Evolutionary conservation across 2,888 invertebrate genomes (phyloP).

Genomic region (Eilema sororculum): DNA sequence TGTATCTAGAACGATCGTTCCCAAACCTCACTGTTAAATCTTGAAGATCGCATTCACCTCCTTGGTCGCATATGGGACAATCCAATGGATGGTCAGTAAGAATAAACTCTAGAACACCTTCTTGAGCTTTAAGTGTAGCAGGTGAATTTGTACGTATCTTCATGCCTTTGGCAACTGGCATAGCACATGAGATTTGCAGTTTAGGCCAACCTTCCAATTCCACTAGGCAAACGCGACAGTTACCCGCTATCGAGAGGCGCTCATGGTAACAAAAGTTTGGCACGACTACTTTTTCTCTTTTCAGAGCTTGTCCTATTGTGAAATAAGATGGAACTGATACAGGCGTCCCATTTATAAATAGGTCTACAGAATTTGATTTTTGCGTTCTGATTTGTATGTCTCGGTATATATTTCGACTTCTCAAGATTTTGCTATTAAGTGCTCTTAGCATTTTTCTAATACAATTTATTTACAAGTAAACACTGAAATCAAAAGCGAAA

Average conservation of each 20-base stretch:
- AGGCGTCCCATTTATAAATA: slow-evolving; percentile 97
- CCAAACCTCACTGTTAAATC: slow-evolving; percentile 99
- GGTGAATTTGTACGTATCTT: slow-evolving; percentile 98
- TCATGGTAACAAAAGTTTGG: slow-evolving; percentile 99
- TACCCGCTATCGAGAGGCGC: slow-evolving; percentile 98
- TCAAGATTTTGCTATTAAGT: slow-evolving; percentile 52
- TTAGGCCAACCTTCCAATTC: slow-evolving; percentile 98
- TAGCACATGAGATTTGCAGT: slow-evolving; percentile 99
- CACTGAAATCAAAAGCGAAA: background rate
- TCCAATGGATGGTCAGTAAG: slow-evolving; percentile 99
- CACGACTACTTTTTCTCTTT: slow-evolving; percentile 76
- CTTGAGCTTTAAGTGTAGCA: slow-evolving; percentile 89
- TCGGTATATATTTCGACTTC: slow-evolving; percentile 41
- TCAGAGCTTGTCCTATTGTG: slow-evolving; percentile 93
- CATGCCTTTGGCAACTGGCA: slow-evolving; percentile 99
- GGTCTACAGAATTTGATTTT: slow-evolving; percentile 80
- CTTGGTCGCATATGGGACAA: slow-evolving; percentile 99
- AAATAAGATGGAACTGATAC: slow-evolving; percentile 97
- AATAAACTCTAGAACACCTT: slow-evolving; percentile 98
- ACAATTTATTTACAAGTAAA: background rate
- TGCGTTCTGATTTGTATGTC: slow-evolving; percentile 44
- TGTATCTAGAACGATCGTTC: slow-evolving; percentile 96
- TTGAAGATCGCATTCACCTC: slow-evolving; percentile 96
- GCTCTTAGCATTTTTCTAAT: slow-evolving; percentile 60
- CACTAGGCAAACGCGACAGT: slow-evolving; percentile 99